Evolutionary conservation across 2,113 vertebrate species (phyloP), one percentile per base, ranked within the genome.

Genomic region (Corythornis madagascariensis): DNA sequence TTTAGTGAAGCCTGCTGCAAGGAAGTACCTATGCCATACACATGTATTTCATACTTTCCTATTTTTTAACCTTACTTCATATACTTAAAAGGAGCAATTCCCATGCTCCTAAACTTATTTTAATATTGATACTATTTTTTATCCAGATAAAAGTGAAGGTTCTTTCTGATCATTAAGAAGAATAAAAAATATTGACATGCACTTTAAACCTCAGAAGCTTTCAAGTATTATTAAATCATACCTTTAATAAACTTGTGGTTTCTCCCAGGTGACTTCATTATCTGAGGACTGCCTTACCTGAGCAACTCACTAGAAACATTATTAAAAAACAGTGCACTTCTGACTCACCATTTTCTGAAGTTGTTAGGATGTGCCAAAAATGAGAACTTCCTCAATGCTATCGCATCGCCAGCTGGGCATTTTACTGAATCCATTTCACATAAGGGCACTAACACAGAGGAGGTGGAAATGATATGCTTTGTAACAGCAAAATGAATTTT

Each of bases 181-280:
- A 88, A 48, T 64, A 78, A 93, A 90, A 83, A 67, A 77, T 74
- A 83, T 29, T 74, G 64, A n/a, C 52, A 84, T 53, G 86, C 10
- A 25, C 79, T 66, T 53, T 75, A 90, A 88, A 28, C 19, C 90
- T 19, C 53, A 69, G 26, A 65, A 86, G 65, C 69, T 91, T 93
- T 92, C 65, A 91, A 45, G 53, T 61, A 67, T 72, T 60, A 60
- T 80, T 86, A 92, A 80, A 83, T 89, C 52, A 83, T 67, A 60
- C 38, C 26, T 67, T 80, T 91, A 89, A 91, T 77, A 92, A 88
- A 86, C 61, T 25, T 83, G 24, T 53, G 72, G 67, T 91, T 95
- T 93, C 79, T 92, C 85, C 82, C 85, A 86, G 13, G 13, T 88
- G 85, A 88, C 67, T 83, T 95, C 40, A 71, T 92, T 91, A 92